Conservation (phyloP, 2,113 vertebrate species). For the Bubo bubo region DNA sequence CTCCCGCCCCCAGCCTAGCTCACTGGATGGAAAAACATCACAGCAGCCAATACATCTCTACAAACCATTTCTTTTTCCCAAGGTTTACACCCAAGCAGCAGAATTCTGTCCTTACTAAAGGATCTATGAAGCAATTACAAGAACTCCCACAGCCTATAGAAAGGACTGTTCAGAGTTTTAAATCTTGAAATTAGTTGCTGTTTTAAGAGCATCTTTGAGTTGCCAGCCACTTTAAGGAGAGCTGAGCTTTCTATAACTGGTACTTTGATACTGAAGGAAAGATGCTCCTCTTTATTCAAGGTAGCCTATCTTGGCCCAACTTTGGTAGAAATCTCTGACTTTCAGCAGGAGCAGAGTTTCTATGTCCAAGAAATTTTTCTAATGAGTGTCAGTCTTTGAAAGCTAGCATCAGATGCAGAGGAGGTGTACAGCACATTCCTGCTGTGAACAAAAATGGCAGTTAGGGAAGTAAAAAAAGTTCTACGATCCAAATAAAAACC, state of each 20-base stretch:
- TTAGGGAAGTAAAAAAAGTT: not conserved
- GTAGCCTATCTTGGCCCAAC: not conserved
- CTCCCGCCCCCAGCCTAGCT: not conserved
- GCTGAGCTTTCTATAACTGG: not conserved
- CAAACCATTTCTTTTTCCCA: not conserved
- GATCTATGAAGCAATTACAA: not conserved
- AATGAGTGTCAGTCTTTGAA: not conserved
- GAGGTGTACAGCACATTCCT: not conserved
- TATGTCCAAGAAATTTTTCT: not conserved
- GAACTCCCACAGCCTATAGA: not conserved
- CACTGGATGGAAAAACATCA: not conserved
- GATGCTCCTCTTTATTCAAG: not conserved
- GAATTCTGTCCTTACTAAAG: not conserved
- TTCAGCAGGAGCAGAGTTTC: not conserved
- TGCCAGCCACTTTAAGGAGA: not conserved
- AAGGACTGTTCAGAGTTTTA: not conserved
- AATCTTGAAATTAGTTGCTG: not conserved
- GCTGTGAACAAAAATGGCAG: not conserved
- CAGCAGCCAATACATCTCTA: not conserved
- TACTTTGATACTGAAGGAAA: not conserved
- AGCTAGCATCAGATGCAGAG: not conserved
- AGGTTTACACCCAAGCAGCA: not conserved
- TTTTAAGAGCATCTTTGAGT: not conserved
- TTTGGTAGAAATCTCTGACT: not conserved
- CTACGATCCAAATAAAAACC: not conserved